Conservation (phyloP, 2,797 vertebrate species). For the Etheostoma perlongum region DNA sequence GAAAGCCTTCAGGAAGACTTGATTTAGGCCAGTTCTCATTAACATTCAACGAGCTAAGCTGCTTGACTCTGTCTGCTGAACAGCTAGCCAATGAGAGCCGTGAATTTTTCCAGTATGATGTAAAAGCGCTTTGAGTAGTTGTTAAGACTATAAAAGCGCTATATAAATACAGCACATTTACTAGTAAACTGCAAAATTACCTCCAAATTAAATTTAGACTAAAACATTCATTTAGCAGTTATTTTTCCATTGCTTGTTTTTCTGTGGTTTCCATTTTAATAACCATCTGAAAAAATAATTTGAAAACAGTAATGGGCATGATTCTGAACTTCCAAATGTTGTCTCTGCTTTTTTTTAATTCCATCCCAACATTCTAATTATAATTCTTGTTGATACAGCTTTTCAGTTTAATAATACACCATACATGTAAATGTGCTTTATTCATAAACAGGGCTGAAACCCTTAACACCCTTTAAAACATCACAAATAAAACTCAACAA, state of each 20-base stretch:
- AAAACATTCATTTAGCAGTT: not conserved
- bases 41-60: no score
- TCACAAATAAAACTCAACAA: constrained; percentile 7
- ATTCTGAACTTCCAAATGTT: not conserved
- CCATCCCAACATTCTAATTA: not conserved
- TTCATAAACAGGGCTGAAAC: not conserved
- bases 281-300: not conserved
- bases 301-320: not conserved
- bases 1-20: no score
- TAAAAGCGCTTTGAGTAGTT: no score
- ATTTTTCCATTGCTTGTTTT: not conserved
- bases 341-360: not conserved
- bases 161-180: no score
- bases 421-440: not conserved
- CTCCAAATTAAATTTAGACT: not conserved
- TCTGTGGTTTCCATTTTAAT: not conserved
- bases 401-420: not conserved
- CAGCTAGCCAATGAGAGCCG: no score
- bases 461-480: not conserved
- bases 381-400: not conserved
- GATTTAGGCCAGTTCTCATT: no score
- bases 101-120: no score
- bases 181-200: no score
- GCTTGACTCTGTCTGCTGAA: no score
- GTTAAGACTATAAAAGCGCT: no score